These are phyloP conservation scores for Phengaris arion DNA, from an alignment of 2,888 invertebrate genomes.

Conservation along the genomic window DNA sequence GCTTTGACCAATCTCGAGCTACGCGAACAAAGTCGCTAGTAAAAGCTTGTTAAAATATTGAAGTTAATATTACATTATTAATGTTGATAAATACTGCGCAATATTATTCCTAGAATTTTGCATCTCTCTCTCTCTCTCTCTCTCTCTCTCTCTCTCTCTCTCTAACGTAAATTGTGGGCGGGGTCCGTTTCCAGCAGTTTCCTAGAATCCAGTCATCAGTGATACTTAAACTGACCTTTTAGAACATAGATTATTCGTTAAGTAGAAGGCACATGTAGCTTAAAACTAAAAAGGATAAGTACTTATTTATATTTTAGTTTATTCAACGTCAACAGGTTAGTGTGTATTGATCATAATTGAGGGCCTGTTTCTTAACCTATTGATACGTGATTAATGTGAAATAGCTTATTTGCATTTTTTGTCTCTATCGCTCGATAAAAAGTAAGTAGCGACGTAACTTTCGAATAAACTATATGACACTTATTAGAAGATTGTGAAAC, in stretches of 20 bases:
- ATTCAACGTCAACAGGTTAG: too few species aligned
- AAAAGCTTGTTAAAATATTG: not conserved
- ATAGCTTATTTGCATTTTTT: too few species aligned
- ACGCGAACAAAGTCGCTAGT: not conserved
- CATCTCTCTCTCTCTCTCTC: constrained; percentile 14
- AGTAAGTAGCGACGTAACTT: too few species aligned
- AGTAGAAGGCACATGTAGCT: not conserved
- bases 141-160: not conserved
- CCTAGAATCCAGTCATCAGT: not conserved
- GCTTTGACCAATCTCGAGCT: too few species aligned
- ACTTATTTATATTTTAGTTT: not conserved
- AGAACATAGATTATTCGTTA: not conserved
- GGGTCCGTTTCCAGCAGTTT: not conserved
- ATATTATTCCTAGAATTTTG: constrained; percentile 8
- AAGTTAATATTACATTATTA: not conserved
- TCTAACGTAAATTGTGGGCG: not conserved
- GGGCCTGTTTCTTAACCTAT: too few species aligned
- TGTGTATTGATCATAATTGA: too few species aligned
- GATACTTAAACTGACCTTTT: not conserved
- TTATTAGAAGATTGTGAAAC: too few species aligned
- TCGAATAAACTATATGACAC: too few species aligned
- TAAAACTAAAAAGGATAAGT: not conserved
- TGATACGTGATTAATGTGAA: too few species aligned
- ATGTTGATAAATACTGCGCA: not conserved
- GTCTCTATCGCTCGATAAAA: too few species aligned